A percentile compares a stretch with the other conserved stretches of the same genome.
These are phyloP conservation scores for Onchidella celtica DNA, from an alignment of 2,888 invertebrate genomes.

Conservation along the genomic window DNA sequence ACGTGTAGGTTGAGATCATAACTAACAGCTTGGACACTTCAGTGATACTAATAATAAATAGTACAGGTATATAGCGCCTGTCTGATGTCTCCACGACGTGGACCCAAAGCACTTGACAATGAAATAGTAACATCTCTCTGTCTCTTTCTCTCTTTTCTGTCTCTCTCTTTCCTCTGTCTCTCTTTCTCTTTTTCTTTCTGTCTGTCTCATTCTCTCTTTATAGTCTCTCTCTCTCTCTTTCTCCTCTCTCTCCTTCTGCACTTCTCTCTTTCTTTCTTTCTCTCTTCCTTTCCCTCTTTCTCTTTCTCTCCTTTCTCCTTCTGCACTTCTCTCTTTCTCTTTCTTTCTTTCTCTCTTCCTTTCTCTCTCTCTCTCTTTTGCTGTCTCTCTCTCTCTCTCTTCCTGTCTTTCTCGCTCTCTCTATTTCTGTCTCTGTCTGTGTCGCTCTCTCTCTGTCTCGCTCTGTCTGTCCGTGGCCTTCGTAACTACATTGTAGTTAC, in stretches of 20 bases:
- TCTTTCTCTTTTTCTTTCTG: not conserved
- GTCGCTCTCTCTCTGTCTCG: too few species aligned
- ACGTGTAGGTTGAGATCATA: too few species aligned
- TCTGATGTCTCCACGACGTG: too few species aligned
- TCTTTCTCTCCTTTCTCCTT: not conserved
- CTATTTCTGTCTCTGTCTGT: too few species aligned
- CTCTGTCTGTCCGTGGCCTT: not conserved
- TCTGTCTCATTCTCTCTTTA: not conserved
- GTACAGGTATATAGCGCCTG: too few species aligned
- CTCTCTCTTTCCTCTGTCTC: not conserved
- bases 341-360: not conserved
- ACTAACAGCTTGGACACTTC: too few species aligned
- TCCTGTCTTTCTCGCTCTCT: too few species aligned
- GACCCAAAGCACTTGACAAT: too few species aligned
- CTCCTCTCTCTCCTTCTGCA: not conserved
- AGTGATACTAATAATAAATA: too few species aligned
- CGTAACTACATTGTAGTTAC: not conserved
- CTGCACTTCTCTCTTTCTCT: not conserved
- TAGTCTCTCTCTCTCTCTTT: not conserved
- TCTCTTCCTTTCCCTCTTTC: slow-evolving; percentile 17
- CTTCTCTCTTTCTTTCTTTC: slow-evolving; percentile 3
- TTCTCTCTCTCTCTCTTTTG: not conserved
- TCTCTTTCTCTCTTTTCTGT: too few species aligned
- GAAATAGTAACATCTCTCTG: too few species aligned
- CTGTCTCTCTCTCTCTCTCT: too few species aligned